A percentile compares a stretch with the other conserved stretches of the same genome.
Evolutionary conservation across 2,888 invertebrate species (phyloP).

Genomic region (Neoascia interrupta): DNA sequence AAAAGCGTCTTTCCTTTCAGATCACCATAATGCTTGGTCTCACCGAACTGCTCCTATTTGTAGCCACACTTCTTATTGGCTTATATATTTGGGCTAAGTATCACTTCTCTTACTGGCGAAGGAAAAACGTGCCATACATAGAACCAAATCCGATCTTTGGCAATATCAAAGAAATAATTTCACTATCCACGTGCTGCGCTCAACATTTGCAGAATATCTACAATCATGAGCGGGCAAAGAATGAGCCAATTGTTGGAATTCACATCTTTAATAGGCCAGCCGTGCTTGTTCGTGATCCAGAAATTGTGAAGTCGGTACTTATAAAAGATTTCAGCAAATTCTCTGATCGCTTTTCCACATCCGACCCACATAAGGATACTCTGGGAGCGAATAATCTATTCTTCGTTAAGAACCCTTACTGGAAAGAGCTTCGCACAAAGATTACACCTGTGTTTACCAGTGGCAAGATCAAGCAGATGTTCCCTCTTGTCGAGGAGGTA

Average conservation of each 20-base stretch:
- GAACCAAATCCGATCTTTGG: conserved; percentile 79
- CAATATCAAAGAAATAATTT: conserved; percentile 77
- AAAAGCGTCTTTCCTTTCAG: no score
- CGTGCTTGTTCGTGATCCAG: conserved; percentile 79
- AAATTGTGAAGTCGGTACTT: conserved; percentile 79
- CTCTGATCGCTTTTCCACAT: conserved; percentile 72
- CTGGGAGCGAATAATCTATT: conserved; percentile 79
- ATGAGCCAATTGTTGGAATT: conserved; percentile 77
- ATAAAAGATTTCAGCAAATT: conserved; percentile 80
- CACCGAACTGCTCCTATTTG: conserved; percentile 71
- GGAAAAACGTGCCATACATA: conserved; percentile 77
- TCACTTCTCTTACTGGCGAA: conserved; percentile 76
- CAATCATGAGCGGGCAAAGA: conserved; percentile 71
- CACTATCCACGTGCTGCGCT: conserved; percentile 74
- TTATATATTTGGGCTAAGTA: conserved; percentile 77
- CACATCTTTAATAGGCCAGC: conserved; percentile 79
- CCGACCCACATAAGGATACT: conserved; percentile 76
- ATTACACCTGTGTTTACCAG: conserved; percentile 80
- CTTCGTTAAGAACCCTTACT: conserved; percentile 78
- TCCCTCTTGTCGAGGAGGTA: conserved; percentile 76
- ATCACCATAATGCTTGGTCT: conserved; percentile 73
- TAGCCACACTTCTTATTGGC: conserved; percentile 68
- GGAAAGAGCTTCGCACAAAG: conserved; percentile 79
- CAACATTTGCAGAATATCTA: conserved; percentile 78
- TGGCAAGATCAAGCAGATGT: conserved; percentile 79